Percentiles rank a stretch among this genome's conserved stretches.
phyloP scores from a whole-genome alignment of 2,113 vertebrate genomes.

The Pseudois nayaur region DNA sequence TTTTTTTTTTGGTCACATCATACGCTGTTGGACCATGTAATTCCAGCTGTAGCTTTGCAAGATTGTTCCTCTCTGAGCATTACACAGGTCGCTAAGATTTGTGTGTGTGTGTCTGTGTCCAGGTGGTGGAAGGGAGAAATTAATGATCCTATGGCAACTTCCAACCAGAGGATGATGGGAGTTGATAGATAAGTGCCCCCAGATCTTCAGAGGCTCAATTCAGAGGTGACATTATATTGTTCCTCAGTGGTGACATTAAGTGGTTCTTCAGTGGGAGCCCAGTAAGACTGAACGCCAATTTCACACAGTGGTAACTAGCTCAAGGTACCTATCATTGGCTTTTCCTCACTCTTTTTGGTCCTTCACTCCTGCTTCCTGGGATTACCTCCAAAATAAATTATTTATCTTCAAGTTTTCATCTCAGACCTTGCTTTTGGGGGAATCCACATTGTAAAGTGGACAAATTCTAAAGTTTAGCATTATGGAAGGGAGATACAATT shows the following conservation, averaged over 20 bases:
- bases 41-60: not conserved
- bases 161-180: not conserved
- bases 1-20: not conserved
- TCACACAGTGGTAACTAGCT: no score
- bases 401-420: not conserved
- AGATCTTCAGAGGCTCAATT: not conserved
- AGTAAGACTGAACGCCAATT: not conserved
- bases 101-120: not conserved
- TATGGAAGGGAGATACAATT: not conserved
- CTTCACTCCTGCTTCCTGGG: not conserved
- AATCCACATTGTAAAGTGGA: not conserved
- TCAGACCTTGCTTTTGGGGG: not conserved
- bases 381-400: not conserved
- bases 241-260: not conserved
- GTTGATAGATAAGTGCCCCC: not conserved
- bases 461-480: not conserved
- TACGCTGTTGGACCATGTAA: not conserved
- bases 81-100: not conserved
- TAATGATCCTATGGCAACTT: not conserved
- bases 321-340: not conserved
- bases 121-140: not conserved
- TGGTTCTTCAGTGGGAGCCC: not conserved
- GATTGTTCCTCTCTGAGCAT: not conserved
- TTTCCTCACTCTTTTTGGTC: not conserved
- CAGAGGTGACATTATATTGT: not conserved